These are phyloP conservation scores for Malachius bipustulatus DNA, from an alignment of 2,888 invertebrate species.

Conservation along the genomic window DNA sequence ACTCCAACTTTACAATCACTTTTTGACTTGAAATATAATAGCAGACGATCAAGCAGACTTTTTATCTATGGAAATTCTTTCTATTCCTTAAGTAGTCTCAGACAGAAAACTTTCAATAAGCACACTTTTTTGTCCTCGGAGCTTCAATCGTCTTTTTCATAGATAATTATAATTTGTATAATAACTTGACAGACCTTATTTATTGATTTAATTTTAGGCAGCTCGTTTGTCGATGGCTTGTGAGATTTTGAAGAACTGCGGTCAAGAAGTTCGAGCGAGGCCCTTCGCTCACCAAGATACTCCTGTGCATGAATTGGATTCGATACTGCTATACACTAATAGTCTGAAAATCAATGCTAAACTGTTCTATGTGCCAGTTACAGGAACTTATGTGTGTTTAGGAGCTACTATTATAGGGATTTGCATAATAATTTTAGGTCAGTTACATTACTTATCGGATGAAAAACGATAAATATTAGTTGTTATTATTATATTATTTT, in stretches of 20 bases:
- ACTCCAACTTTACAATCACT: too few relatives aligned
- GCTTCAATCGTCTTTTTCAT: too few relatives aligned
- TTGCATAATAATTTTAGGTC: conserved; percentile 54
- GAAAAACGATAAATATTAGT: conserved; percentile 4
- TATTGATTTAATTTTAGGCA: conserved; percentile 44
- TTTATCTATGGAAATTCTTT: too few relatives aligned
- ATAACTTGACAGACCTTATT: too few relatives aligned
- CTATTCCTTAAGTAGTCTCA: too few relatives aligned
- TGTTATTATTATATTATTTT: too few relatives aligned
- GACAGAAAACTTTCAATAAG: too few relatives aligned
- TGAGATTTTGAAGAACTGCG: conserved; percentile 56
- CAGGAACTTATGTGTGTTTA: conserved; percentile 54
- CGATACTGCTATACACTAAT: conserved; percentile 64
- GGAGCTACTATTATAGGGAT: conserved; percentile 48
- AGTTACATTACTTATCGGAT: conserved; percentile 48
- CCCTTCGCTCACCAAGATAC: conserved; percentile 74
- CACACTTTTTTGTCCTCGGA: too few relatives aligned
- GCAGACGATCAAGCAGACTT: too few relatives aligned
- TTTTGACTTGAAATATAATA: too few relatives aligned
- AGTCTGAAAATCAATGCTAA: conserved; percentile 63
- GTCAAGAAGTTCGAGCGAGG: conserved; percentile 65
- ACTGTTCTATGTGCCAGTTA: conserved; percentile 61
- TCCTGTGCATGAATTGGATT: conserved; percentile 60
- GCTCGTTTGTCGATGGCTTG: conserved; percentile 64
- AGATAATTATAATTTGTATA: too few relatives aligned